Evolutionary conservation across 2,113 vertebrate genomes (phyloP).

Genomic region (Nothobranchius furzeri): DNA sequence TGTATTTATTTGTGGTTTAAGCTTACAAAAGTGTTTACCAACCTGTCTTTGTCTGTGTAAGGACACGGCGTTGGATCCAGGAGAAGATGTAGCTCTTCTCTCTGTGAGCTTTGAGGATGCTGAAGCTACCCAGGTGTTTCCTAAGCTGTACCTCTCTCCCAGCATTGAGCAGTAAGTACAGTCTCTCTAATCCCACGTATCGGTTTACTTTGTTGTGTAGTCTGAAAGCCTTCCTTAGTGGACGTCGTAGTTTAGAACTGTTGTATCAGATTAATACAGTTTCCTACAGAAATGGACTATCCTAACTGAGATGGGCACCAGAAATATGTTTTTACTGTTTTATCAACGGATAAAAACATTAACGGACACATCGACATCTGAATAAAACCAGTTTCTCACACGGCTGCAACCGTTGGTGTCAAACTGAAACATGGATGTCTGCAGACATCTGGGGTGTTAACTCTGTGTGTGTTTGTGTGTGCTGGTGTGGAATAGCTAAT

Average conservation of each 20-base stretch:
- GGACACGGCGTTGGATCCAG: conserved; percentile 95
- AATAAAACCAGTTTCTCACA: neutral
- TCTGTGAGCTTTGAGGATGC: conserved; percentile 97
- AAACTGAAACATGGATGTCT: conserved; percentile 40
- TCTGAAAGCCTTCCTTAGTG: too few species aligned
- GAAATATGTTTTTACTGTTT: neutral
- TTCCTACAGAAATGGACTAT: neutral
- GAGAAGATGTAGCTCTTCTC: conserved; percentile 94
- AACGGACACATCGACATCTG: neutral
- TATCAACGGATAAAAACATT: neutral
- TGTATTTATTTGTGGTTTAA: neutral
- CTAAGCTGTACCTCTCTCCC: conserved; percentile 94
- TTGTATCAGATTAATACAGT: neutral
- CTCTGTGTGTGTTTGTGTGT: conserved; percentile 6
- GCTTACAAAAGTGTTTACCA: neutral
- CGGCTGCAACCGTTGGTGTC: neutral
- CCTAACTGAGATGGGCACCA: neutral
- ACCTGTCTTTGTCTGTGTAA: conserved; percentile 57
- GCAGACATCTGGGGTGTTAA: conserved; percentile 57
- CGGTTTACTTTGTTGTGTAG: neutral
- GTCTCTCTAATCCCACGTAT: neutral
- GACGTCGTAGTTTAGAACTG: too few species aligned
- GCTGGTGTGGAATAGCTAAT: conserved; percentile 19
- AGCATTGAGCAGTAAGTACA: conserved; percentile 96
- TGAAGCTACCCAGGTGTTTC: conserved; percentile 97